Percentiles rank a stretch among this genome's conserved stretches.
Conservation (phyloP, 1,140 invertebrate species). For the Bicyclus anynana region DNA sequence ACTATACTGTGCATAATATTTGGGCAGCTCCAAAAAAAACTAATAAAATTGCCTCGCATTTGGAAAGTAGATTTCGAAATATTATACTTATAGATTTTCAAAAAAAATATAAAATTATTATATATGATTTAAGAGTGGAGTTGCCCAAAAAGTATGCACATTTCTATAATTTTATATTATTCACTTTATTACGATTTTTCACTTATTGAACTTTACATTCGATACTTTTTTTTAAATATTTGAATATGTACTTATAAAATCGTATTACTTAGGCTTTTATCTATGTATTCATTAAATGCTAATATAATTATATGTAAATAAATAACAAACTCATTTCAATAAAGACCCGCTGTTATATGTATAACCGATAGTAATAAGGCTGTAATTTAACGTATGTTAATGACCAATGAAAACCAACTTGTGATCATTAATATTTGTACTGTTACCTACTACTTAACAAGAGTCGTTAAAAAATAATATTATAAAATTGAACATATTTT, state of each 20-base stretch:
- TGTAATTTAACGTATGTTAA: conserved; percentile 77
- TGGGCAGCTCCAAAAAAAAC: conserved; percentile 48
- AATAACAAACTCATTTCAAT: conserved; percentile 26
- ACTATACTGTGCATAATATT: conserved; percentile 51
- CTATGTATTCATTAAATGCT: not conserved
- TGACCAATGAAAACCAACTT: conserved; percentile 79
- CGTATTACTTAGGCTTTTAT: not conserved
- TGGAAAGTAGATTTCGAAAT: conserved; percentile 75
- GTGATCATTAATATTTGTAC: conserved; percentile 78
- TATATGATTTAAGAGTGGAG: conserved; percentile 56
- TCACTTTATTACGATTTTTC: not conserved
- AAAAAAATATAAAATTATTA: conserved; percentile 61
- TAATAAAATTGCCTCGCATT: conserved; percentile 76
- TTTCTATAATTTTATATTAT: conserved; percentile 13
- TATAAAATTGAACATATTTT: conserved; percentile 77
- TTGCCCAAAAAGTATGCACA: conserved; percentile 45
- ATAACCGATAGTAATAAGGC: conserved; percentile 66
- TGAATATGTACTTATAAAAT: no score
- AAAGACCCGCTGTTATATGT: conserved; percentile 69
- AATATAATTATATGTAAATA: not conserved
- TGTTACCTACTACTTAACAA: conserved; percentile 77
- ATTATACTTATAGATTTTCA: conserved; percentile 66
- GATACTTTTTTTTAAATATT: no score
- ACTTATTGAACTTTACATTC: no score
- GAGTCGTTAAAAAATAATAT: conserved; percentile 76